Base-by-base conservation (phyloP, 2,797 vertebrate genomes). In the Hirundo rustica region DNA sequence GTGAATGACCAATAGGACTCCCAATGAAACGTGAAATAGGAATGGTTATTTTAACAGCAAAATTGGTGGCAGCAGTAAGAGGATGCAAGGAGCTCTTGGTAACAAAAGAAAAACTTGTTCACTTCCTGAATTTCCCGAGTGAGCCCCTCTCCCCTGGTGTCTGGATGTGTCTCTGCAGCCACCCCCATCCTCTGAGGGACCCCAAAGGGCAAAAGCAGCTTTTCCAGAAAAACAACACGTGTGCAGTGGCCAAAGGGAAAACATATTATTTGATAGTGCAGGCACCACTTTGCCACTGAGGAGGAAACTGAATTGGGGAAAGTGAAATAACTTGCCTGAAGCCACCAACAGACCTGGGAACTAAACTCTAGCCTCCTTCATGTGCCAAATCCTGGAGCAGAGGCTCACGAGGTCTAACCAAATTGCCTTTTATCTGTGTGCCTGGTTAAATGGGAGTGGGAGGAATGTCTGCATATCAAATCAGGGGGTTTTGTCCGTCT, bases 371-470 rank as follows among this genome's bases (percentile, higher is more conserved):
- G 53, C 65, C 83, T 94, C 83, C 32, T 85, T 95, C 54, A 76
- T 85, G 80, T 58, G 93, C 93, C 95, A 96, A 64, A 86, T 89
- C 57, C 92, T 86, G 66, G 50, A 95, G 83, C 83, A 90, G 85
- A 90, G 64, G 60, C 88, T 92, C 91, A 90, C 10, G 4, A 95
- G 91, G 74, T 96, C 74, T 95, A 94, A 86, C 70, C 92, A 92
- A 76, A 92, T 85, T 11, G 3, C 77, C 83, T 96, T 94, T 95
- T 77, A 95, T 95, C 85, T 92, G 60, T 26, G 25, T 85, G 75
- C 61, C 61, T 79, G 57, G 61, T 83, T 83, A 80, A 54, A 77
- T 19, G 68, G 78, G 86, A 95, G 93, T 87, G 84, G 91, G 94
- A 92, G 88, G 87, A 93, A 93, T 0, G n/a, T 76, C 78, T 91